Evolutionary conservation across 2,888 invertebrate genomes (phyloP).

Genomic region (Morinoia aosen): DNA sequence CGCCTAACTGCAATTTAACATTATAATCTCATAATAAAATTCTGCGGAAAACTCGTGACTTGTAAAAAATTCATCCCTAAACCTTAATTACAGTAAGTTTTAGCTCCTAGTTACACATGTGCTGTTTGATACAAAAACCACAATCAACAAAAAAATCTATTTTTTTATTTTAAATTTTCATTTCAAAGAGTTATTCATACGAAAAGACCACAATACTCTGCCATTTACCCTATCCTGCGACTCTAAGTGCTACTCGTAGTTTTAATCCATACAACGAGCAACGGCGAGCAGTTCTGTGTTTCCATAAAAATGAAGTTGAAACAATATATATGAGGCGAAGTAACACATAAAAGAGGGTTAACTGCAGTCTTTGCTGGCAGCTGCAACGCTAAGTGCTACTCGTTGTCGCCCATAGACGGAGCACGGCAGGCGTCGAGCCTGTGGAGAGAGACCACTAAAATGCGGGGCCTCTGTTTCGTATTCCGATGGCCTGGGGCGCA

Average conservation of each 20-base stretch:
- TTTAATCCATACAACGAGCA: background rate
- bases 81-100: no score
- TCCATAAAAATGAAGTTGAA: background rate
- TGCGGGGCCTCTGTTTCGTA: constrained; percentile 18
- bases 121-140: no score
- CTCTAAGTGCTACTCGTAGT: background rate
- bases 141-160: no score
- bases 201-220: no score
- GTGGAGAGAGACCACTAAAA: constrained; percentile 13
- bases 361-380: constrained; percentile 10
- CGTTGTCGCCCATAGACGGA: background rate
- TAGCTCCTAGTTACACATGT: no score
- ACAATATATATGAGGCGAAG: background rate
- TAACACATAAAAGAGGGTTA: background rate
- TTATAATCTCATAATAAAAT: no score
- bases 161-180: no score
- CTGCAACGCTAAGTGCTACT: constrained; percentile 14
- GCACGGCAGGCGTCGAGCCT: background rate
- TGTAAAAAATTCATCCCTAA: no score
- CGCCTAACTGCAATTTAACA: no score
- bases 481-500: background rate
- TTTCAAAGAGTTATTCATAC: no score
- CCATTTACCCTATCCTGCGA: background rate
- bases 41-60: no score
- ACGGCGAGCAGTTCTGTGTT: background rate